phyloP scores from a whole-genome alignment of 2,888 invertebrate species.

The Phasia obesa region DNA sequence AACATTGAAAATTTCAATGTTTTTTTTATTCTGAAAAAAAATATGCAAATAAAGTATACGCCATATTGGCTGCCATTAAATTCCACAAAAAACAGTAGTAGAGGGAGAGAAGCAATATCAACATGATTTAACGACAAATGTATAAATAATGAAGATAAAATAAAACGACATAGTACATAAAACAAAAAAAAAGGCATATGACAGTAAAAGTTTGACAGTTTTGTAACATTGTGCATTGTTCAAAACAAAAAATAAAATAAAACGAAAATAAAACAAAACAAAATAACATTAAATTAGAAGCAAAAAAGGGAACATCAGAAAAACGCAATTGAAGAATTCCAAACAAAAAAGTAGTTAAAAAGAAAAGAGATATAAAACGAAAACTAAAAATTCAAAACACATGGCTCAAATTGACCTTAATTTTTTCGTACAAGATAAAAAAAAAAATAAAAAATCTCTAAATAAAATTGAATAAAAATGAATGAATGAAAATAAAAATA shows the following conservation, averaged over 20 bases:
- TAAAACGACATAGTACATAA: conserved; percentile 63
- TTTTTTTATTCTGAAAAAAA: conserved; percentile 6
- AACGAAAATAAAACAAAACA: conserved; percentile 27
- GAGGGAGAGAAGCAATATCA: conserved; percentile 38
- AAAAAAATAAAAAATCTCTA: not conserved
- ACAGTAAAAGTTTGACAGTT: conserved; percentile 70
- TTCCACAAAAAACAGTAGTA: conserved; percentile 38
- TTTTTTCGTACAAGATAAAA: conserved; percentile 44
- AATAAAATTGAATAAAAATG: conserved; percentile 6
- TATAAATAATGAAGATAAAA: conserved; percentile 71
- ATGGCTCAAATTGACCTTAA: conserved; percentile 69
- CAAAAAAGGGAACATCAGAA: conserved; percentile 21
- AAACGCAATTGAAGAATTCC: conserved; percentile 29
- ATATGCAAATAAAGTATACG: conserved; percentile 64
- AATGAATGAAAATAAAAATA: conserved; percentile 58
- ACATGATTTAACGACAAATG: conserved; percentile 70
- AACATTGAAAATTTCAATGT: conserved; percentile 22
- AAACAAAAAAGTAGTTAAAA: conserved; percentile 41
- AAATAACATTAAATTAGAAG: conserved; percentile 37
- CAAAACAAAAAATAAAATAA: not conserved
- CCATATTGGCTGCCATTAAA: conserved; percentile 62
- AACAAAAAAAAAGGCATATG: conserved; percentile 60
- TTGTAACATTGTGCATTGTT: conserved; percentile 57
- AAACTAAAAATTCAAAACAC: conserved; percentile 66
- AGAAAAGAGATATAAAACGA: conserved; percentile 29